Conservation (phyloP, 1,140 invertebrate species). For the Conopomorpha cramerella region DNA sequence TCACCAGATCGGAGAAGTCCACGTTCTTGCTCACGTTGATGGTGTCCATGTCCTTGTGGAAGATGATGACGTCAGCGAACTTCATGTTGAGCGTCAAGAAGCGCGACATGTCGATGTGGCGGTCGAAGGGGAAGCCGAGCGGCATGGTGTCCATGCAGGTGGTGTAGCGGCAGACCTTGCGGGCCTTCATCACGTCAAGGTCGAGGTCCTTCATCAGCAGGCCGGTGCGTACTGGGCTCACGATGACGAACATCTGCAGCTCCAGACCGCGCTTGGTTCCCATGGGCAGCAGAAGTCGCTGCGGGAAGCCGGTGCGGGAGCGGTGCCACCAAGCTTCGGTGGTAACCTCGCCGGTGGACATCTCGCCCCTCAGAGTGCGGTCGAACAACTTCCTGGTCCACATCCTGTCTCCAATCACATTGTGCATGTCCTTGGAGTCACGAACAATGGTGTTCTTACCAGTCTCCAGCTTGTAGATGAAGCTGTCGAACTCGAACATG, state of each 20-base stretch:
- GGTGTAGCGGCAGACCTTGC: slow-evolving; percentile 57
- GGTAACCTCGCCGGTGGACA: slow-evolving; percentile 25
- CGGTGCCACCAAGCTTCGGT: slow-evolving; percentile 58
- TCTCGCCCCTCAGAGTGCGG: slow-evolving; percentile 40
- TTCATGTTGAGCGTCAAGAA: slow-evolving; percentile 69
- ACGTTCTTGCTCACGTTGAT: slow-evolving; percentile 30
- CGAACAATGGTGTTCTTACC: slow-evolving; percentile 67
- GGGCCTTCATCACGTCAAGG: slow-evolving; percentile 36
- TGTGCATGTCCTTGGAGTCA: slow-evolving; percentile 40
- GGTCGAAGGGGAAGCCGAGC: slow-evolving; percentile 73
- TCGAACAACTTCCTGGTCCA: slow-evolving; percentile 30
- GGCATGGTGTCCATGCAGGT: slow-evolving; percentile 60
- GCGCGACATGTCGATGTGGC: slow-evolving; percentile 60
- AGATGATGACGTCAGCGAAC: slow-evolving; percentile 67
- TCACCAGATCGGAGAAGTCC: slow-evolving; percentile 32
- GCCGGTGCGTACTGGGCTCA: slow-evolving; percentile 35
- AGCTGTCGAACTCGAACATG: slow-evolving; percentile 71
- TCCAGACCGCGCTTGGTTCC: slow-evolving; percentile 62
- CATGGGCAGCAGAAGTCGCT: slow-evolving; percentile 68
- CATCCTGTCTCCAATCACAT: slow-evolving; percentile 30
- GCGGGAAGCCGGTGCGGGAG: slow-evolving; percentile 64
- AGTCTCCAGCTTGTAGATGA: slow-evolving; percentile 64
- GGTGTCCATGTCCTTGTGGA: slow-evolving; percentile 50
- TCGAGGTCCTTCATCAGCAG: slow-evolving; percentile 20
- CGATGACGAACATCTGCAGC: slow-evolving; percentile 64